Conservation (phyloP, 2,797 vertebrate species). For the Picus viridis region DNA sequence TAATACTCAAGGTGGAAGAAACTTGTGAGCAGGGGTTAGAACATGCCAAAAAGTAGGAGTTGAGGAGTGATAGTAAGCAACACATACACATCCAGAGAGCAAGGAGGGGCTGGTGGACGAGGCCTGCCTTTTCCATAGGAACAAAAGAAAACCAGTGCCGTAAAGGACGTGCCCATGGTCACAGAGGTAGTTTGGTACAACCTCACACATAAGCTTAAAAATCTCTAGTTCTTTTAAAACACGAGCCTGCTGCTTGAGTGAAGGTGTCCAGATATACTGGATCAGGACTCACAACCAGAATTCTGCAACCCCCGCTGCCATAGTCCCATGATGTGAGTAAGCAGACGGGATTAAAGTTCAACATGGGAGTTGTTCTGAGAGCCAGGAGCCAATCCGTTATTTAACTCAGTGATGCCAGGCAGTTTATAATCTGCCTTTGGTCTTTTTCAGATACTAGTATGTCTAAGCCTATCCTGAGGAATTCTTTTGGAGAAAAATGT, state of each 20-base stretch:
- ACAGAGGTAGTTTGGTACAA: not conserved
- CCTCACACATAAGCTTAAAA: not conserved
- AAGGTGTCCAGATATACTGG: fast-evolving
- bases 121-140: not conserved
- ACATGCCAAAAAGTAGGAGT: not conserved
- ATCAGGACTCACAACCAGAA: not conserved
- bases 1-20: not conserved
- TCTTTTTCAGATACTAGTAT: not conserved
- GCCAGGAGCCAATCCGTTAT: not conserved
- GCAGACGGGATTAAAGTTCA: not conserved
- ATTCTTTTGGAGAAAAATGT: not conserved
- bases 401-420: not conserved
- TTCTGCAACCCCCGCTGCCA: not conserved
- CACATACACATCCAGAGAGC: fast-evolving
- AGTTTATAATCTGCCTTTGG: not conserved
- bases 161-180: not conserved
- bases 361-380: not conserved
- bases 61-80: not conserved
- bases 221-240: not conserved
- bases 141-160: not conserved
- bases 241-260: not conserved
- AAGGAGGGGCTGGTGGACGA: not conserved
- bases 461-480: not conserved
- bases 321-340: not conserved
- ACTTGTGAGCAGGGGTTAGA: not conserved